A percentile compares a stretch with the other conserved stretches of the same genome.
These are phyloP conservation scores for Ictalurus punctatus DNA, from an alignment of 2,113 vertebrate genomes.

Conservation along the genomic window DNA sequence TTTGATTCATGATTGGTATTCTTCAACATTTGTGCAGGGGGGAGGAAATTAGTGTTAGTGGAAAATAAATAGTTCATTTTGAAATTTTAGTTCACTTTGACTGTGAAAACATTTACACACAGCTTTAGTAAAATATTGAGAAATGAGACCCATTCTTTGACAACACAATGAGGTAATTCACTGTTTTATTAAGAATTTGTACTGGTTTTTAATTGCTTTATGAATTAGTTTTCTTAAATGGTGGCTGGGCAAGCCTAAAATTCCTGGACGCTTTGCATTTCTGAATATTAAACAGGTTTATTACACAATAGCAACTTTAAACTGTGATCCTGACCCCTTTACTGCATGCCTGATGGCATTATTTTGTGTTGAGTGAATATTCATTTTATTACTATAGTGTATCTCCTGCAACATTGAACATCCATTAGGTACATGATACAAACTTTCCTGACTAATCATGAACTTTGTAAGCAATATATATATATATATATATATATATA, in stretches of 20 bases:
- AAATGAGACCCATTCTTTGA: background rate
- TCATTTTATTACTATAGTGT: background rate
- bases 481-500: too few relatives aligned
- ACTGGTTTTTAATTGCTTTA: background rate
- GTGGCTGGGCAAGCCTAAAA: background rate
- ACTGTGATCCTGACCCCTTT: background rate
- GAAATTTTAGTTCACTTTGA: background rate
- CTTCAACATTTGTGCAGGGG: background rate
- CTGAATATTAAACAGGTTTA: background rate
- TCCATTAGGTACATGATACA: background rate
- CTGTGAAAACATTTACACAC: background rate
- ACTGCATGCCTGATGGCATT: background rate
- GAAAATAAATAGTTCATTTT: background rate
- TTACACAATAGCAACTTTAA: background rate
- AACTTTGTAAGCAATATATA: too few relatives aligned
- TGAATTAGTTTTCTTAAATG: background rate
- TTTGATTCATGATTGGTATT: background rate
- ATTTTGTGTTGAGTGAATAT: background rate
- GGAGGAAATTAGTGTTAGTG: background rate
- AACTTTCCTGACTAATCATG: background rate
- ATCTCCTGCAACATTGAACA: background rate
- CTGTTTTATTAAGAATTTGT: background rate
- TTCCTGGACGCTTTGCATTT: background rate
- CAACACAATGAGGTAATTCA: background rate
- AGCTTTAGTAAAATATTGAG: background rate